Conservation (phyloP, 2,888 invertebrate genomes). For the Melanotus villosus region DNA sequence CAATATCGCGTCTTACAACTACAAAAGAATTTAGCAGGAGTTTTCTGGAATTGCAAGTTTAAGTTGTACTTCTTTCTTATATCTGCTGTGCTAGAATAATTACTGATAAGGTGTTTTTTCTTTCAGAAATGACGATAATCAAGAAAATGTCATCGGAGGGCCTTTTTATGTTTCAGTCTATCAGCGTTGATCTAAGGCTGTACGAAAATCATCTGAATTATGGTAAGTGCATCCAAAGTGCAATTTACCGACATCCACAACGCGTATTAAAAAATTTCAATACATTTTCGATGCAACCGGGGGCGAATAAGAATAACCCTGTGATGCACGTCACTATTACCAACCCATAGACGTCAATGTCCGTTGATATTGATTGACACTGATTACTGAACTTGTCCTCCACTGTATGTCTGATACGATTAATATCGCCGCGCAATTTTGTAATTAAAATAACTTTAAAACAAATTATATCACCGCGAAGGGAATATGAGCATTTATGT, state of each 20-base stretch:
- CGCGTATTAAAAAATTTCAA: conserved; percentile 25
- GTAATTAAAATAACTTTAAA: conserved; percentile 52
- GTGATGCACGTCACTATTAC: conserved; percentile 44
- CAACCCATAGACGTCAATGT: conserved; percentile 49
- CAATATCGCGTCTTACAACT: too few species aligned
- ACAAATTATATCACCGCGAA: conserved; percentile 27
- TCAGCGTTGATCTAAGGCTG: too few species aligned
- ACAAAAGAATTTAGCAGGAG: too few species aligned
- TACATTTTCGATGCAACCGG: conserved; percentile 22
- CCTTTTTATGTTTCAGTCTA: too few species aligned
- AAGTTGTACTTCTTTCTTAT: too few species aligned
- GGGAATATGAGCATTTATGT: background rate
- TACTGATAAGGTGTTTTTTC: too few species aligned
- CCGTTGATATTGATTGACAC: conserved; percentile 50
- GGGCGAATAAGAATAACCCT: conserved; percentile 39
- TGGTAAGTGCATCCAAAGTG: background rate
- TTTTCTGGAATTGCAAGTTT: too few species aligned
- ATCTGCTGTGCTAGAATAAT: too few species aligned
- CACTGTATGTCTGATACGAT: conserved; percentile 46
- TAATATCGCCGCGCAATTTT: conserved; percentile 48
- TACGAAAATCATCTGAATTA: too few species aligned
- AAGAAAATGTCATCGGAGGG: too few species aligned
- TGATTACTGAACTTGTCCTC: conserved; percentile 49
- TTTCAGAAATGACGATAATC: too few species aligned
- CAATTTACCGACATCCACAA: conserved; percentile 4